These are phyloP conservation scores for Ditula angustiorana DNA, from an alignment of 2,888 invertebrate genomes.

Conservation along the genomic window DNA sequence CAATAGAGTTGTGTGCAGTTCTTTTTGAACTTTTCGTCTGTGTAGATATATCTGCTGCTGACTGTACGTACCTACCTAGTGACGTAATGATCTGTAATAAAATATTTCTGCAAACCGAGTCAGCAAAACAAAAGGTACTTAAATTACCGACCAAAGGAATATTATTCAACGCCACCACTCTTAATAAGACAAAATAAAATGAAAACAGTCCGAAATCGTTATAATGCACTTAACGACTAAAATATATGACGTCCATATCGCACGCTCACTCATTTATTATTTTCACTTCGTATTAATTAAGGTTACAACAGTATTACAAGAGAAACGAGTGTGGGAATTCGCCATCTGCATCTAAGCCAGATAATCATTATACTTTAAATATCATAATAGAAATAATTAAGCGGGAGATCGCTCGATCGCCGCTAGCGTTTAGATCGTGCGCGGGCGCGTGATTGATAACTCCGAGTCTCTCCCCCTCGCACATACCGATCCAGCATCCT, in stretches of 20 bases:
- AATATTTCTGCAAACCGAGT: neutral
- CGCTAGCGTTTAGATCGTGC: slow-evolving; percentile 74
- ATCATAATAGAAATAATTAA: slow-evolving; percentile 85
- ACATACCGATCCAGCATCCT: slow-evolving; percentile 43
- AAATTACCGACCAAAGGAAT: neutral
- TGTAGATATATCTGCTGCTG: too few relatives aligned
- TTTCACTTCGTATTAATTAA: slow-evolving; percentile 57
- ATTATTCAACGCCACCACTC: slow-evolving; percentile 32
- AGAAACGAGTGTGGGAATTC: slow-evolving; percentile 70
- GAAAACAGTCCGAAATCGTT: slow-evolving; percentile 44
- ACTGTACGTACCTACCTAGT: neutral
- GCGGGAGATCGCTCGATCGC: slow-evolving; percentile 76
- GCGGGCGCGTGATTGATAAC: slow-evolving; percentile 83
- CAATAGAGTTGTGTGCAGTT: too few relatives aligned
- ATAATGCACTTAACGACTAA: slow-evolving; percentile 49
- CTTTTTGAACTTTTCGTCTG: too few relatives aligned
- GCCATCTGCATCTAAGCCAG: slow-evolving; percentile 64
- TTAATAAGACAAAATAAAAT: slow-evolving; percentile 44
- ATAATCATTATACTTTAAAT: slow-evolving; percentile 80
- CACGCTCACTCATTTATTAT: slow-evolving; percentile 48
- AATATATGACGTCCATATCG: slow-evolving; percentile 49
- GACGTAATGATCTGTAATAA: neutral
- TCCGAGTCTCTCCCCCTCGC: slow-evolving; percentile 58
- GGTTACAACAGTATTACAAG: slow-evolving; percentile 56
- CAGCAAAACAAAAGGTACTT: slow-evolving; percentile 22